Percentiles rank a stretch among this genome's conserved stretches.
Evolutionary conservation across 2,113 vertebrate species (phyloP).

Genomic region (Agapornis roseicollis): DNA sequence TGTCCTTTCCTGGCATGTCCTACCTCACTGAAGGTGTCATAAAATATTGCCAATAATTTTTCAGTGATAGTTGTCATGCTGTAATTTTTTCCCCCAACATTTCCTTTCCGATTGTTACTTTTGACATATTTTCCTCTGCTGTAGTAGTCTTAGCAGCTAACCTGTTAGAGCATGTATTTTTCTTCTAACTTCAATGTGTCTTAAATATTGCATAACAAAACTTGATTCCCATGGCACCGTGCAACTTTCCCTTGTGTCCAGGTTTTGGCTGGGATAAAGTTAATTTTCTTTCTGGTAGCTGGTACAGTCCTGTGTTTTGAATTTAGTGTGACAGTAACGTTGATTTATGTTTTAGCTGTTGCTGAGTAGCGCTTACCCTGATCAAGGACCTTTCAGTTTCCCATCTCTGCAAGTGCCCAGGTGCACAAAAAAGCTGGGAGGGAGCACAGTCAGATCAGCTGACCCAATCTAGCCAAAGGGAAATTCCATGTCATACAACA

Average conservation of each 20-base stretch:
- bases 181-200: neutral
- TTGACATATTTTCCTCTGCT: neutral
- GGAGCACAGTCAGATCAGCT: neutral
- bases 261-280: neutral
- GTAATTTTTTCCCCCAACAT: neutral
- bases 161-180: neutral
- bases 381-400: neutral
- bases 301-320: neutral
- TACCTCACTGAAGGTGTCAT: neutral
- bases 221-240: neutral
- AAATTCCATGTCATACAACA: neutral
- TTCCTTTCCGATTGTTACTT: neutral
- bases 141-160: neutral
- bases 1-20: neutral
- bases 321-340: neutral
- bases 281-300: neutral
- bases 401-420: neutral
- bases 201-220: neutral
- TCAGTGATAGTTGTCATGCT: neutral
- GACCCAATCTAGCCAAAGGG: neutral
- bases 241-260: neutral
- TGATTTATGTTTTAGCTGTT: neutral
- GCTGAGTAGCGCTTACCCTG: neutral
- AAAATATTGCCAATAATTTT: neutral
- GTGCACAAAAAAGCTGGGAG: neutral